These are phyloP conservation scores for Trichonephila clavipes DNA, from an alignment of 1,140 invertebrate species.

Conservation along the genomic window DNA sequence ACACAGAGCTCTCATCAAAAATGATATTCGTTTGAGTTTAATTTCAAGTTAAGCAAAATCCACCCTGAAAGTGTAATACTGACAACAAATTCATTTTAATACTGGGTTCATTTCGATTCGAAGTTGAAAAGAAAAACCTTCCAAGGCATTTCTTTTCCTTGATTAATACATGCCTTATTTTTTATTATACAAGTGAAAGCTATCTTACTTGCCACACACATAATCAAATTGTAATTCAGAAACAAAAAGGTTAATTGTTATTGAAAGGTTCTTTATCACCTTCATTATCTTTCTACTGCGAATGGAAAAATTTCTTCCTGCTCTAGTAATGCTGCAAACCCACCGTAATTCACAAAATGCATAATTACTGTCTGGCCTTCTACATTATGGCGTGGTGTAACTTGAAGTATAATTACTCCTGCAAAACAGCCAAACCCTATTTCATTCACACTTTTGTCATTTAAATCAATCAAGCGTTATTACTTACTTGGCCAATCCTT, in stretches of 20 bases:
- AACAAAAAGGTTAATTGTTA: neutral
- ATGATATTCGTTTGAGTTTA: too few relatives aligned
- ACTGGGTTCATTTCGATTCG: too few relatives aligned
- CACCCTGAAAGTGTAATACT: too few relatives aligned
- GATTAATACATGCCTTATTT: too few relatives aligned
- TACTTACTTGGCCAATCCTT: slow-evolving; percentile 35
- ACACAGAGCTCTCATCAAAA: too few relatives aligned
- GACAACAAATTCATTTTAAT: too few relatives aligned
- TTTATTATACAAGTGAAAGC: too few relatives aligned
- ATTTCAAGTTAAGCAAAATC: too few relatives aligned
- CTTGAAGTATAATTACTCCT: slow-evolving; percentile 37
- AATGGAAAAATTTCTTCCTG: neutral
- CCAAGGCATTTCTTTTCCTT: too few relatives aligned
- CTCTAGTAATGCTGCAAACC: slow-evolving; percentile 1
- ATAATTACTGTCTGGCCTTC: slow-evolving; percentile 38
- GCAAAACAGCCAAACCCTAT: neutral
- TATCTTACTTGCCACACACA: too few relatives aligned
- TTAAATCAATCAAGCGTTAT: slow-evolving; percentile 55
- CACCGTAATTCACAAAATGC: neutral
- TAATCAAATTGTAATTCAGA: too few relatives aligned
- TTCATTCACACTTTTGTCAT: slow-evolving; percentile 50
- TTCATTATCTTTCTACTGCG: neutral
- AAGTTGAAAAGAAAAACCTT: too few relatives aligned
- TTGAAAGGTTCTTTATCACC: neutral
- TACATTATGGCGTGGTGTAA: slow-evolving; percentile 12